phyloP scores from a whole-genome alignment of 2,113 vertebrate genomes.

The Morone chrysops region DNA sequence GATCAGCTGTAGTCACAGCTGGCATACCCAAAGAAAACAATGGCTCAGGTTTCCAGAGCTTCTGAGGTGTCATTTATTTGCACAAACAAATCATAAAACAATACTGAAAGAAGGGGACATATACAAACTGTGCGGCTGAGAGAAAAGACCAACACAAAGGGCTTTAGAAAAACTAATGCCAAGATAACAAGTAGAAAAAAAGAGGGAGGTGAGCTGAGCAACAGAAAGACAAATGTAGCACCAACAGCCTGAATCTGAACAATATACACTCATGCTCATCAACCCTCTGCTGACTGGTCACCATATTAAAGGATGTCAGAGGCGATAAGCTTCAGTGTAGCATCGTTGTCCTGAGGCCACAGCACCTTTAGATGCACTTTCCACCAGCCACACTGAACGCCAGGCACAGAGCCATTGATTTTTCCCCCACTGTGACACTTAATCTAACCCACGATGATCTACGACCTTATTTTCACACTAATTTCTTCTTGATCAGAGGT shows the following conservation, averaged over 20 bases:
- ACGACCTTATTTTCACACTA: slow-evolving; percentile 88
- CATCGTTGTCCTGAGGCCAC: slow-evolving; percentile 71
- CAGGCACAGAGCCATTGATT: slow-evolving; percentile 80
- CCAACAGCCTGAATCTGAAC: slow-evolving; percentile 37
- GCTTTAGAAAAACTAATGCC: not conserved
- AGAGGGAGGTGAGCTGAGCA: not conserved
- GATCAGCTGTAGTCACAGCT: slow-evolving; percentile 45
- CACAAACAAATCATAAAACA: slow-evolving; percentile 67
- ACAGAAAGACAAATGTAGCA: slow-evolving; percentile 17
- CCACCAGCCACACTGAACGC: slow-evolving; percentile 61
- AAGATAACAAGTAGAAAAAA: rapidly evolving
- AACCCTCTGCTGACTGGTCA: slow-evolving; percentile 6
- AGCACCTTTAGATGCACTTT: slow-evolving; percentile 67
- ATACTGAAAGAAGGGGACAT: slow-evolving; percentile 21
- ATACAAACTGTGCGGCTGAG: slow-evolving; percentile 39
- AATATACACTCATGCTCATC: slow-evolving; percentile 21
- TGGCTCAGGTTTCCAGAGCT: slow-evolving; percentile 60
- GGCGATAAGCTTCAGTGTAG: slow-evolving; percentile 60
- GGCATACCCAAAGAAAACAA: slow-evolving; percentile 50
- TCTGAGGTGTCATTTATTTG: slow-evolving; percentile 54
- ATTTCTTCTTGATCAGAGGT: slow-evolving; percentile 88
- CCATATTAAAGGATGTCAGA: slow-evolving; percentile 60
- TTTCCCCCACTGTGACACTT: slow-evolving; percentile 79
- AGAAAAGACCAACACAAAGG: slow-evolving; percentile 6
- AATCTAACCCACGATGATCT: slow-evolving; percentile 86